Evolutionary conservation across 2,113 vertebrate species (phyloP).

Genomic region (Lampris incognitus): DNA sequence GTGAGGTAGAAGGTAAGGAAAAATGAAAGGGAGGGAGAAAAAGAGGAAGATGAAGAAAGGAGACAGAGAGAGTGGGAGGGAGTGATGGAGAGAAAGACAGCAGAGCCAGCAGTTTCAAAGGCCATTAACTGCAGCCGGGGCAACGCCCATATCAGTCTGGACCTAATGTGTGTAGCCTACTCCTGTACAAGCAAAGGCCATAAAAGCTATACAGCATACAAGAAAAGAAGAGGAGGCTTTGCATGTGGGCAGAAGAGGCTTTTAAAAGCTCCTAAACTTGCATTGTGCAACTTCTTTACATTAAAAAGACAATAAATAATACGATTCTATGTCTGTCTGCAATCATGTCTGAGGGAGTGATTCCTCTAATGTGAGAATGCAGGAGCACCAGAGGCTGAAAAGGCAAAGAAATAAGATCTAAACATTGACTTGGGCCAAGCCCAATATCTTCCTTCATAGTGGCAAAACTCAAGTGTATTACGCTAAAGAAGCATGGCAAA

Average conservation of each 20-base stretch:
- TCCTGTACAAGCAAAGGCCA: constrained; percentile 34
- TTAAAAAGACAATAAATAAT: too few species aligned
- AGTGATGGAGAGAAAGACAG: background rate
- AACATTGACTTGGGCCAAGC: background rate
- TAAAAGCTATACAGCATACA: constrained; percentile 13
- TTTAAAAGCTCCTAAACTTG: constrained; percentile 28
- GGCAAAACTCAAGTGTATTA: constrained; percentile 1
- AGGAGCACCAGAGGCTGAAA: too few species aligned
- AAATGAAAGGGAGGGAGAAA: background rate
- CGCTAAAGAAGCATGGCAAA: constrained; percentile 28
- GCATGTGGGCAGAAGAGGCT: constrained; percentile 49
- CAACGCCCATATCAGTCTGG: constrained; percentile 43
- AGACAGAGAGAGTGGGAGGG: background rate
- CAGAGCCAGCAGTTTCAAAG: constrained; percentile 43
- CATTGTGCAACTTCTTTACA: too few species aligned
- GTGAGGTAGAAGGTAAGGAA: background rate
- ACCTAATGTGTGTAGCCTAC: constrained; percentile 40
- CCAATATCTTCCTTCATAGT: constrained; percentile 9
- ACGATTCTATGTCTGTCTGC: too few species aligned
- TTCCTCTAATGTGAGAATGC: too few species aligned
- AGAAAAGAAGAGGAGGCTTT: constrained; percentile 25
- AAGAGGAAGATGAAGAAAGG: background rate
- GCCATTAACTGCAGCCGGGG: constrained; percentile 50
- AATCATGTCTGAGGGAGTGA: too few species aligned
- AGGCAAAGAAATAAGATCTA: background rate